phyloP scores from a whole-genome alignment of 2,113 vertebrate species.

The Nycticebus coucang region DNA sequence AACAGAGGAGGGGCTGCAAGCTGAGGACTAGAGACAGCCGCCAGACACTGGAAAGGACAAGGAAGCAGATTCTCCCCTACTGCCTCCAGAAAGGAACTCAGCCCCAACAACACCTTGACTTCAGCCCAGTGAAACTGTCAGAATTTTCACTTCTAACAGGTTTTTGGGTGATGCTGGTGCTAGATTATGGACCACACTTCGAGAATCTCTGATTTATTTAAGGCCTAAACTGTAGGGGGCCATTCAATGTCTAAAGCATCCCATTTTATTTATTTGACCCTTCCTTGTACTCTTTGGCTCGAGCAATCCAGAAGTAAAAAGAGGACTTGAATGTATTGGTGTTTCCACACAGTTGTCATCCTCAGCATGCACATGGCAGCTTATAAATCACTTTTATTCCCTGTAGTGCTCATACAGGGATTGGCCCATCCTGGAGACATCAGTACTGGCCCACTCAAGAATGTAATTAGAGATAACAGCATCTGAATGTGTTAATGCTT shows the following conservation, averaged over 20 bases:
- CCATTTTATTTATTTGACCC: not conserved
- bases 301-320: not conserved
- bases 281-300: not conserved
- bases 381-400: not conserved
- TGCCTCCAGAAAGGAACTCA: not conserved
- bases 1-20: not conserved
- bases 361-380: not conserved
- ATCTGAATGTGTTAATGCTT: not conserved
- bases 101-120: not conserved
- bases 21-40: not conserved
- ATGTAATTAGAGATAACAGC: not conserved
- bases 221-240: not conserved
- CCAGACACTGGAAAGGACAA: not conserved
- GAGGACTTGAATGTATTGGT: not conserved
- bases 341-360: not conserved
- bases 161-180: not conserved
- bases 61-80: not conserved
- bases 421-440: not conserved
- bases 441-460: not conserved
- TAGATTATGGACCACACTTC: not conserved
- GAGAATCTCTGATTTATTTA: not conserved
- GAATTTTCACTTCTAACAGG: not conserved
- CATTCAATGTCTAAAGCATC: not conserved
- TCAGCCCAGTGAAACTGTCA: not conserved
- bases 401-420: not conserved